Evolutionary conservation across 2,113 vertebrate species (phyloP).

Genomic region (Sinocyclocheilus anshuiensis): DNA sequence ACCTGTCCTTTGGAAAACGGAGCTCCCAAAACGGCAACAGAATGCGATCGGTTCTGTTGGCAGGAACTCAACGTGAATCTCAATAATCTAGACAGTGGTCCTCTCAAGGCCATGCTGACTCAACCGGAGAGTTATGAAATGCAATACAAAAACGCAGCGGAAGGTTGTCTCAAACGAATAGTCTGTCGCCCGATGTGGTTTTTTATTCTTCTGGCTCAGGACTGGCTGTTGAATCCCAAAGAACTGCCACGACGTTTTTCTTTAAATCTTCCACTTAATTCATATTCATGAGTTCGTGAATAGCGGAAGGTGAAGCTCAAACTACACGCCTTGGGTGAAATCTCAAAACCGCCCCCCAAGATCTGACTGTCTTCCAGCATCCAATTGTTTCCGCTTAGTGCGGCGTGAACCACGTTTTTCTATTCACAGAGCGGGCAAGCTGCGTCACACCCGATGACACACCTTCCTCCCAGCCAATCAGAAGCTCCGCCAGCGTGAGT

Average conservation of each 20-base stretch:
- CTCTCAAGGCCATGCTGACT: slow-evolving; percentile 77
- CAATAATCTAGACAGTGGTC: slow-evolving; percentile 72
- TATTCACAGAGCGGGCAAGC: background rate
- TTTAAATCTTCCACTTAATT: slow-evolving; percentile 55
- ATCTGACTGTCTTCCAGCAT: background rate
- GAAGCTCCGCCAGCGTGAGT: slow-evolving; percentile 49
- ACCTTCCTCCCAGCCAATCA: slow-evolving; percentile 73
- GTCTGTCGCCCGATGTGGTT: background rate
- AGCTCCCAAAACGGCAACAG: slow-evolving; percentile 88
- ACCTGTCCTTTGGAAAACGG: slow-evolving; percentile 93
- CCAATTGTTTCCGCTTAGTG: slow-evolving; percentile 1
- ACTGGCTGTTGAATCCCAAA: slow-evolving; percentile 56
- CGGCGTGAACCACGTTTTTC: slow-evolving; percentile 17
- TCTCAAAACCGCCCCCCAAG: too few species aligned
- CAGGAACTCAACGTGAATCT: slow-evolving; percentile 58
- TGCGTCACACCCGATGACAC: slow-evolving; percentile 63
- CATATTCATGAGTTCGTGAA: slow-evolving; percentile 72
- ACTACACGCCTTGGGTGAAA: slow-evolving; percentile 3
- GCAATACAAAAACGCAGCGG: too few species aligned
- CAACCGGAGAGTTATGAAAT: background rate
- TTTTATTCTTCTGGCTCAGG: slow-evolving; percentile 16
- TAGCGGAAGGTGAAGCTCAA: background rate
- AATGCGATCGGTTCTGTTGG: slow-evolving; percentile 74
- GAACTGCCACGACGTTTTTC: slow-evolving; percentile 29
- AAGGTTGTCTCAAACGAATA: background rate